Evolutionary conservation across 1,140 invertebrate genomes (phyloP).

Genomic region (Leptinotarsa undecemlineata): DNA sequence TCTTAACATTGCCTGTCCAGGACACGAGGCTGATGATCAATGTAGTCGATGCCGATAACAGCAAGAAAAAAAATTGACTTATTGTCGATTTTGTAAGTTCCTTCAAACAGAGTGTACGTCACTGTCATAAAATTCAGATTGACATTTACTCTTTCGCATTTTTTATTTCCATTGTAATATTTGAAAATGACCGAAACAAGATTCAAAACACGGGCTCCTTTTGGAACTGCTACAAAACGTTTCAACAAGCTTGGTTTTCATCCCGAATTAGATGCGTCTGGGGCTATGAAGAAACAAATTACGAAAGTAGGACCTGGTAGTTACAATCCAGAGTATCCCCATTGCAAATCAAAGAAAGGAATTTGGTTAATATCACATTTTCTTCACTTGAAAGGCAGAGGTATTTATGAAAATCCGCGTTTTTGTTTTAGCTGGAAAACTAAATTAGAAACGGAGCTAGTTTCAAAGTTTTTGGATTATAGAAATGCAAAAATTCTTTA

Average conservation of each 20-base stretch:
- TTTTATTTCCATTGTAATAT: conserved; percentile 1
- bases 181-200: conserved; percentile 24
- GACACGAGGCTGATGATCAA: too few species aligned
- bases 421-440: conserved; percentile 44
- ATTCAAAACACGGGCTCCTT: conserved; percentile 35
- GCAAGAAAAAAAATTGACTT: too few species aligned
- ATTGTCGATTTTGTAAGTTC: not conserved
- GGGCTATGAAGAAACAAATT: conserved; percentile 35
- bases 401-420: not conserved
- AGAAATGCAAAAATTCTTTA: conserved; percentile 42
- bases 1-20: too few species aligned
- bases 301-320: conserved; percentile 40
- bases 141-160: not conserved
- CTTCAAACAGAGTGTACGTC: too few species aligned
- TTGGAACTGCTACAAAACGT: conserved; percentile 41
- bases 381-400: not conserved
- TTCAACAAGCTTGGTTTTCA: conserved; percentile 46
- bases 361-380: conserved; percentile 25
- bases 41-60: too few species aligned
- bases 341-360: conserved; percentile 36
- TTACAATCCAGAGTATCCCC: conserved; percentile 35
- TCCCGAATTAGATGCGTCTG: conserved; percentile 41
- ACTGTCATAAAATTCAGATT: not conserved
- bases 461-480: conserved; percentile 48
- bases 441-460: conserved; percentile 44